Evolutionary conservation across 1,140 invertebrate genomes (phyloP).

Genomic region (Drosophila lini): DNA sequence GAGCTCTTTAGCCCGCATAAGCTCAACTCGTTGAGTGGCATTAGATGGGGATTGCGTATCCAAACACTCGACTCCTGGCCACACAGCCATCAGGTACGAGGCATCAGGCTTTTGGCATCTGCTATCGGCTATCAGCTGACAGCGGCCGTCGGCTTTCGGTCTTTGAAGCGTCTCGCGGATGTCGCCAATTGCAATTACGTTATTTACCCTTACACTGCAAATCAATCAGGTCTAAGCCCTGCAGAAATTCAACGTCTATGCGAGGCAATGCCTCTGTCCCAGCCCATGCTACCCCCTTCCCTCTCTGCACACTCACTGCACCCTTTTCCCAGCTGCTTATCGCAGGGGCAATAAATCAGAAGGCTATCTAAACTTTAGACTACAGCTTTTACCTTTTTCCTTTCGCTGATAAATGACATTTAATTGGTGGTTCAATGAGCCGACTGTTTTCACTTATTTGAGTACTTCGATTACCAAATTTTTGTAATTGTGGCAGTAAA

Average conservation of each 20-base stretch:
- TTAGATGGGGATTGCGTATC: conserved; percentile 72
- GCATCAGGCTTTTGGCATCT: conserved; percentile 24
- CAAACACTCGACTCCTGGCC: conserved; percentile 60
- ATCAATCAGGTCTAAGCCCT: conserved; percentile 57
- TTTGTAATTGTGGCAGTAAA: conserved; percentile 8
- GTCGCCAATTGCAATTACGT: conserved; percentile 69
- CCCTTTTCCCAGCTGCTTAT: conserved; percentile 57
- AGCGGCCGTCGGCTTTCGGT: conserved; percentile 32
- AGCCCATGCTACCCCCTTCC: neutral
- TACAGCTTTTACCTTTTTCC: conserved; percentile 44
- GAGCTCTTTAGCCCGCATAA: conserved; percentile 50
- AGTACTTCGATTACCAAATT: conserved; percentile 7
- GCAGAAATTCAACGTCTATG: conserved; percentile 47
- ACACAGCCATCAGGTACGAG: neutral
- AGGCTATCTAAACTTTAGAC: conserved; percentile 82
- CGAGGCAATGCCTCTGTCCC: conserved; percentile 17
- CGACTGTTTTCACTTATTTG: conserved; percentile 59
- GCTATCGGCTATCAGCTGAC: conserved; percentile 1
- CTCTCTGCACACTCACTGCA: conserved; percentile 3
- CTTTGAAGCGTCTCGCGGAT: conserved; percentile 60
- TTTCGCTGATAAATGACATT: conserved; percentile 77
- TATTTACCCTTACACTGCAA: conserved; percentile 75
- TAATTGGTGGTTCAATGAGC: conserved; percentile 60
- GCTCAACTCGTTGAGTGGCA: conserved; percentile 71
- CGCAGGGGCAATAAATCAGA: conserved; percentile 74